phyloP scores from a whole-genome alignment of 2,113 vertebrate species.

The Scomber colias region DNA sequence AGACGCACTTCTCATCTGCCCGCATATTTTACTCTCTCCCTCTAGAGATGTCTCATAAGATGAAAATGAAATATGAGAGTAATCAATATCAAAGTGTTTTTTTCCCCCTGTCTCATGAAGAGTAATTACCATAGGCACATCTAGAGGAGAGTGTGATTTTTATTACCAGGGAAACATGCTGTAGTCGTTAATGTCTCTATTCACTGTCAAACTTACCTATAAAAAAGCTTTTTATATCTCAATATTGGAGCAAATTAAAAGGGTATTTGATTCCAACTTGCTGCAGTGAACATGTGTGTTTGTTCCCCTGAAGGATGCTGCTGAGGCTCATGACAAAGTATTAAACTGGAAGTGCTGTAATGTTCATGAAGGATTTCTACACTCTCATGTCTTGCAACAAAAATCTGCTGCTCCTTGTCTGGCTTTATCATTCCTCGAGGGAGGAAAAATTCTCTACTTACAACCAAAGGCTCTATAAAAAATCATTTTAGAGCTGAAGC shows the following conservation, averaged over 20 bases:
- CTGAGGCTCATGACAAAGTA: background rate
- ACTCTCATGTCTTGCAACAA: background rate
- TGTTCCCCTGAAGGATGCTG: slow-evolving; percentile 2
- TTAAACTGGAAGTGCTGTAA: background rate
- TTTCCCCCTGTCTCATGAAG: slow-evolving; percentile 56
- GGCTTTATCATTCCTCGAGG: background rate
- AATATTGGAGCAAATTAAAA: slow-evolving; percentile 24
- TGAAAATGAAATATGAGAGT: slow-evolving; percentile 69
- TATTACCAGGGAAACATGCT: slow-evolving; percentile 49
- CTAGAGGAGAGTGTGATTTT: slow-evolving; percentile 50
- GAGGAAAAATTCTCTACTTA: background rate
- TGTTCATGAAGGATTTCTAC: slow-evolving; percentile 7
- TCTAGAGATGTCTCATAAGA: slow-evolving; percentile 59
- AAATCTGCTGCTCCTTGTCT: background rate
- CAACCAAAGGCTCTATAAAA: background rate
- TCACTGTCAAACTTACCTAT: slow-evolving; percentile 44
- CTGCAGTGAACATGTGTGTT: background rate
- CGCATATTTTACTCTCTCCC: slow-evolving; percentile 57
- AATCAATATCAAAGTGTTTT: slow-evolving; percentile 65
- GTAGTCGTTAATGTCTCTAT: slow-evolving; percentile 56
- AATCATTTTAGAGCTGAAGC: slow-evolving; percentile 3
- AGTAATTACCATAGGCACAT: slow-evolving; percentile 62
- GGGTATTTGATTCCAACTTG: background rate
- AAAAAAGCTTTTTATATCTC: slow-evolving; percentile 40
- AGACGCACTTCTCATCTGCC: slow-evolving; percentile 55